Conservation (phyloP, 2,797 vertebrate genomes). For the Muscicapa comitata region DNA sequence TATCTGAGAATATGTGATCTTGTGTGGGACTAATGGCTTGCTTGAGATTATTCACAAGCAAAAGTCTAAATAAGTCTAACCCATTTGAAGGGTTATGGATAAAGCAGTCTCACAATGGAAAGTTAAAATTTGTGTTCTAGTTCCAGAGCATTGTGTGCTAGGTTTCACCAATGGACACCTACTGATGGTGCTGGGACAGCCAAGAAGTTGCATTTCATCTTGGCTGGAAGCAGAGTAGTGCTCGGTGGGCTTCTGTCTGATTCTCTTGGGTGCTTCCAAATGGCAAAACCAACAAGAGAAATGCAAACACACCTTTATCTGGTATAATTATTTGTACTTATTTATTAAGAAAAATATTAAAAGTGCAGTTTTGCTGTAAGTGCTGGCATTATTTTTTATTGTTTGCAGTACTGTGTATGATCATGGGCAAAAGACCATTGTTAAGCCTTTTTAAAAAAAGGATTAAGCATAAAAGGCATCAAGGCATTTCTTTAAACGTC, state of each 20-base stretch:
- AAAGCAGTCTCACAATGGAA: not conserved
- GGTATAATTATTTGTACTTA: not conserved
- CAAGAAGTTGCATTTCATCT: not conserved
- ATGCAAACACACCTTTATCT: not conserved
- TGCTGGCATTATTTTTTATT: not conserved
- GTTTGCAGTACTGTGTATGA: not conserved
- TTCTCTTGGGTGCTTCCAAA: not conserved
- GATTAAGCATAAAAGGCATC: not conserved
- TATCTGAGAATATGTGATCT: not conserved
- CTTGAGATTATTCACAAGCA: not conserved
- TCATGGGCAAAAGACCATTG: not conserved
- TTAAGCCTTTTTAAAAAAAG: not conserved
- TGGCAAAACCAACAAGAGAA: not conserved
- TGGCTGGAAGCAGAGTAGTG: not conserved
- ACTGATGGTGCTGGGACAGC: not conserved
- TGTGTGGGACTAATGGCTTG: not conserved
- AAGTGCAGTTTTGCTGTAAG: not conserved
- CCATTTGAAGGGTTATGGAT: not conserved
- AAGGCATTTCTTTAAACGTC: constrained; percentile 59
- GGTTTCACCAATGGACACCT: not conserved
- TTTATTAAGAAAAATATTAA: not conserved
- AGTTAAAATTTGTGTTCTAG: not conserved
- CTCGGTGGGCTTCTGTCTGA: not conserved
- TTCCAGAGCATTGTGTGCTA: not conserved
- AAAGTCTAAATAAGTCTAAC: not conserved